Evolutionary conservation across 2,888 invertebrate species (phyloP), one percentile per base, ranked within the genome.

Genomic region (Habrosyne pyritoides): DNA sequence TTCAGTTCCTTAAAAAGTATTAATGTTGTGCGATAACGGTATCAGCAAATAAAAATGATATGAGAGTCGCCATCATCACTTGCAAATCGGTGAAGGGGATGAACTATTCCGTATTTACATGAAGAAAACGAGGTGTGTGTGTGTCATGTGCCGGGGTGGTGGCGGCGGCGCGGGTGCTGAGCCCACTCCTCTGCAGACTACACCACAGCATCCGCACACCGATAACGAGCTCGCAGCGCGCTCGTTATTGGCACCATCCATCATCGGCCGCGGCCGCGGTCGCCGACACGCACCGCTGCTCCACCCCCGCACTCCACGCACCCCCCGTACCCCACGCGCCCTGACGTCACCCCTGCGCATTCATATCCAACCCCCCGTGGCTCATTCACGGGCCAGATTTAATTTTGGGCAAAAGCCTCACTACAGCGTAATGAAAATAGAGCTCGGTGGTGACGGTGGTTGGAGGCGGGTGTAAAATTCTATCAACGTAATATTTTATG

Each of bases 191-290:
- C 33, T 10, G 12, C 33, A 12, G 3, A 12, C 33, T 12, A 12
- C n/a, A 8, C 33, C 33, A 33, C 10, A 10, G 3, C 33, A 33
- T 33, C 33, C 12, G 36, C 50, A 21, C 10, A 28, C 46, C 67
- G 69, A 61, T 75, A 70, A 74, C 78, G 75, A 77, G 54, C 64
- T 57, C 56, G 67, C 69, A 69, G 60, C 60, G 60, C 60, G 75
- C 73, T 81, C 82, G 83, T 87, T 88, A 89, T 84, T 83, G 79
- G 78, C 72, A 76, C 72, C 87, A 89, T 89, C 87, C 83, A 89
- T 89, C 89, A 89, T 84, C 79, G 69, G 56, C 55, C 55, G 67
- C 70, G 73, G 73, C 71, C 59, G 52, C 49, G 56, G 57, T 53
- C 73, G 60, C 57, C 68, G 73, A 71, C 73, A 57, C 73, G 46